phyloP scores from a whole-genome alignment of 35 echinoderm and acorn worm genomes.

The Stichopus chloronotus region DNA sequence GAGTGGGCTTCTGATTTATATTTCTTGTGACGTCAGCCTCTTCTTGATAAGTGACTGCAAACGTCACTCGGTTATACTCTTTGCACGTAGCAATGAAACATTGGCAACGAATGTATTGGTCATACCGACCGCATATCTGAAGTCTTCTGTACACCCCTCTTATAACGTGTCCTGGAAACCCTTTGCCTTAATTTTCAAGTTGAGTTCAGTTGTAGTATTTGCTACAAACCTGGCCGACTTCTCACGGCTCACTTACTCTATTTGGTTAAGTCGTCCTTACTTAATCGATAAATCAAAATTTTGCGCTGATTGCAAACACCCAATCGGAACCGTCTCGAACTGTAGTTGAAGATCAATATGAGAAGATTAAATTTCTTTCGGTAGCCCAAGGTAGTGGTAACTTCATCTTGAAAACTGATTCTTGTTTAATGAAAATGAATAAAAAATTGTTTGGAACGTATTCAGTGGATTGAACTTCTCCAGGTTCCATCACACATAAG shows the following conservation, averaged over 20 bases:
- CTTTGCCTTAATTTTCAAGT: too few species aligned
- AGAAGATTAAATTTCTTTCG: constrained; percentile 31
- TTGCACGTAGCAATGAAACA: too few species aligned
- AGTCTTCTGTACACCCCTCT: too few species aligned
- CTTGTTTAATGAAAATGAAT: constrained; percentile 11
- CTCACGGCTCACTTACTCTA: constrained; percentile 48
- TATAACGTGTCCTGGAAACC: too few species aligned
- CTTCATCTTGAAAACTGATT: constrained; percentile 40
- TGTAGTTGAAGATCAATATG: constrained; percentile 7
- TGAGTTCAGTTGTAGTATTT: not conserved
- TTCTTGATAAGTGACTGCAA: too few species aligned
- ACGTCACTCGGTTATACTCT: too few species aligned
- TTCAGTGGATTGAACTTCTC: not conserved
- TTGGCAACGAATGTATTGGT: too few species aligned
- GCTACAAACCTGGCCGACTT: constrained; percentile 25
- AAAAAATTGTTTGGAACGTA: not conserved
- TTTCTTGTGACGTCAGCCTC: too few species aligned
- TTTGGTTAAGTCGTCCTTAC: constrained; percentile 23
- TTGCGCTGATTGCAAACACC: constrained; percentile 14
- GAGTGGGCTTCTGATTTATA: too few species aligned
- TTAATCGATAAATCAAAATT: constrained; percentile 50
- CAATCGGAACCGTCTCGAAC: constrained; percentile 29
- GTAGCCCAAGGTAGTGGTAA: constrained; percentile 24
- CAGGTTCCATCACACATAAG: not conserved
- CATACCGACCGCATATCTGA: too few species aligned